These are phyloP conservation scores for Camarhynchus parvulus DNA, from an alignment of 2,113 vertebrate species.

Conservation along the genomic window DNA sequence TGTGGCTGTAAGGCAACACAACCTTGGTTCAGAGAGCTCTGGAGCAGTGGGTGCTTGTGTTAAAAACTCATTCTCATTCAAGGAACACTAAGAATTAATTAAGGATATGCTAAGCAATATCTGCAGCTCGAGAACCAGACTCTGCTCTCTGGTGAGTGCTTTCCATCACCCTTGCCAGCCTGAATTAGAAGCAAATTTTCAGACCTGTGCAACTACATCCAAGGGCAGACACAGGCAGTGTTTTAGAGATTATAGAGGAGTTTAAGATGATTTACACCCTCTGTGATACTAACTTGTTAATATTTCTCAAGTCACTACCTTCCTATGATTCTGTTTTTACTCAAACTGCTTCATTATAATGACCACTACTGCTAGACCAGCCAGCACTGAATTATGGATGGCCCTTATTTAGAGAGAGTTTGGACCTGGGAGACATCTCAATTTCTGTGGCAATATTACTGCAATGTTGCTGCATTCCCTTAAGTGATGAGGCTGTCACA, in stretches of 20 bases:
- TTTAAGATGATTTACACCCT: background rate
- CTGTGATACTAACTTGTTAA: background rate
- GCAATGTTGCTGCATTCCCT: background rate
- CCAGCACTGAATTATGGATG: constrained; percentile 3
- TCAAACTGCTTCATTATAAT: background rate
- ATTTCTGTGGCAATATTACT: background rate
- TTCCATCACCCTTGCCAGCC: constrained; percentile 1
- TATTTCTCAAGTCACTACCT: background rate
- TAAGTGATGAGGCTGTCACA: background rate
- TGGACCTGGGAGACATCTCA: background rate
- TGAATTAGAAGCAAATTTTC: background rate
- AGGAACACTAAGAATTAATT: background rate
- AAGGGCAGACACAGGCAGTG: background rate
- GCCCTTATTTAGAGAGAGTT: background rate
- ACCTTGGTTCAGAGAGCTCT: background rate
- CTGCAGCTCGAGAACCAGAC: background rate
- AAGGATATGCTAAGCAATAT: background rate
- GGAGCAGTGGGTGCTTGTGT: background rate
- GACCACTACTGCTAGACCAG: background rate
- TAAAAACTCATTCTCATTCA: background rate
- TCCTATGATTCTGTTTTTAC: background rate
- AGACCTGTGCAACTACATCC: background rate
- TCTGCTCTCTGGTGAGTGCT: background rate
- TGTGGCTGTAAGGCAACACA: background rate
- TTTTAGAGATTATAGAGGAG: background rate